Evolutionary conservation across 1,140 invertebrate species (phyloP), one percentile per base, ranked within the genome.

Genomic region (Sitophilus oryzae): DNA sequence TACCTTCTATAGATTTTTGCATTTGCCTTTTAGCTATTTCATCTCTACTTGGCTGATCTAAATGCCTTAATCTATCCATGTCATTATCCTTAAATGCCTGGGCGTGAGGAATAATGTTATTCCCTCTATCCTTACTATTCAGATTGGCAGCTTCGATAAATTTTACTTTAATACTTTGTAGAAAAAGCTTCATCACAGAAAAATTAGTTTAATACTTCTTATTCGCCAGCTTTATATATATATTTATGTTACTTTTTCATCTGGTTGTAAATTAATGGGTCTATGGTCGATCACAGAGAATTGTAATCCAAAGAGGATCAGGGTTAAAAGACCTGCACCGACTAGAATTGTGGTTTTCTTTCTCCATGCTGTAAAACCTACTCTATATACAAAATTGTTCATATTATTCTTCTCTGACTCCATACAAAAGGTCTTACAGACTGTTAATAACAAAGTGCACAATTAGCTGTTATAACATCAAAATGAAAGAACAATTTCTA

Each of bases 271-370:
- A 20, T 25, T 25, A 46, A 11, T 11, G 11, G 15, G 2, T 21
- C 61, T 62, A 16, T 64, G 57, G n/a, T 62, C 60, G 8, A 61
- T 37, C 34, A 61, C 52, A 11, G 63, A 64, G 42, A 66, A 72
- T 36, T 72, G 66, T 19, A 72, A 45, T 8, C 69, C 66, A 55
- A 69, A 65, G 25, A 69, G 55, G 22, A 71, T 60, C 19, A 70
- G 45, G 11, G 60, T 49, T 20, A 70, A 21, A 11, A 70, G 43
- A 18, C 54, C 52, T 36, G 56, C 36, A 5, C 60, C 59, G 35
- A 70, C 52, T 42, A 72, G 42, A n/a, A 72, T 40, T 18, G 65
- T 61, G 10, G 66, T 63, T 60, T 70, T 72, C 54, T 62, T 66
- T 25, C 69, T 56, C 68, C 68, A 70, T 44, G 59, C 59, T 44